phyloP scores from a whole-genome alignment of 2,113 vertebrate genomes.

The Amphilophus citrinellus region DNA sequence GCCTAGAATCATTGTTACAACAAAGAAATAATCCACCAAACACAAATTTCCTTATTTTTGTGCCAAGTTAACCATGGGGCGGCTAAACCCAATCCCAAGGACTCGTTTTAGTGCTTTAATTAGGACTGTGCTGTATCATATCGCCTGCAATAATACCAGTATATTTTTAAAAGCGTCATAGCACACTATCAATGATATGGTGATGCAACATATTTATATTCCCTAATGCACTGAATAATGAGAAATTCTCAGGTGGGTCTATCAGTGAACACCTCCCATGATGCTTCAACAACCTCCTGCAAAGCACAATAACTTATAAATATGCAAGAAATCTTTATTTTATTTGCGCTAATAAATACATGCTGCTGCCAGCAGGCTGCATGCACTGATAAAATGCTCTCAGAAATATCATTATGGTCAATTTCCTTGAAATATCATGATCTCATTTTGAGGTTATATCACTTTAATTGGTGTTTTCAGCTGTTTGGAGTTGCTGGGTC shows the following conservation, averaged over 20 bases:
- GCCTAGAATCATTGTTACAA: too few relatives aligned
- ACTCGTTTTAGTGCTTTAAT: background rate
- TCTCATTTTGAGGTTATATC: background rate
- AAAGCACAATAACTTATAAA: background rate
- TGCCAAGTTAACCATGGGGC: too few relatives aligned
- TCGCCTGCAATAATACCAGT: too few relatives aligned
- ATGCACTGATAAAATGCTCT: background rate
- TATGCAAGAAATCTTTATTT: background rate
- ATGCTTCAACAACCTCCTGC: background rate
- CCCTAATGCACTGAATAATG: background rate
- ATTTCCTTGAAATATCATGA: background rate
- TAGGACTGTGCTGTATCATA: background rate
- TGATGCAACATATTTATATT: background rate
- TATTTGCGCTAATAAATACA: background rate
- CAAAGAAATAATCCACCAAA: too few relatives aligned
- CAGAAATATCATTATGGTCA: background rate
- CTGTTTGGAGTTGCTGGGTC: background rate
- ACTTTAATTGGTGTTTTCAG: constrained; percentile 9
- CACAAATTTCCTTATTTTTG: too few relatives aligned
- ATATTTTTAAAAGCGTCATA: too few relatives aligned
- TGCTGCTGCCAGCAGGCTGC: background rate
- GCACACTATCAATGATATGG: background rate
- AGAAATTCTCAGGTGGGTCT: background rate
- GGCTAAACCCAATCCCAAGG: too few relatives aligned
- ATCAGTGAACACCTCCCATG: background rate